Evolutionary conservation across 2,113 vertebrate species (phyloP), one percentile per base, ranked within the genome.

Genomic region (Podiceps cristatus): DNA sequence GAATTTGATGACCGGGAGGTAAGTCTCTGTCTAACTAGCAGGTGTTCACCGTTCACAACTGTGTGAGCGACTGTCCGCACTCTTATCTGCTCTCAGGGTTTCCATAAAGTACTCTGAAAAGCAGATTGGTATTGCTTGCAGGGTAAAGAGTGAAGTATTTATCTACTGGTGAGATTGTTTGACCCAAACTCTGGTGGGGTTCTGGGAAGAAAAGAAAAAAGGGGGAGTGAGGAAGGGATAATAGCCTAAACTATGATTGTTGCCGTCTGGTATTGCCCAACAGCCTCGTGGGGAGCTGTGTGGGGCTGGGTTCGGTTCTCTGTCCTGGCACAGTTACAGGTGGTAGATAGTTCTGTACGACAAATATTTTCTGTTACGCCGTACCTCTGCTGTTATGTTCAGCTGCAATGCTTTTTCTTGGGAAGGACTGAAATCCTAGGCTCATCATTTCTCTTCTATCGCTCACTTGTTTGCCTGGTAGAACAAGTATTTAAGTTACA

Each of bases 1-100:
- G 99, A 99, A 82, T 99, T 99, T 76, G 99, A 99, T 82, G 99
- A 99, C 94, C 98, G 98, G 59, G 99, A 99, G 99, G 99, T 99
- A 92, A 98, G 92, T 89, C 24, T 85, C 42, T 89, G 44, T 22
- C 72, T 84, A 58, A 28, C 56, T 62, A 60, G 52, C 56, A 64
- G 53, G 53, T 40, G 24, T 60, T 22, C 80, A 0, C 78, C 82
- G 53, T 11, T 80, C 60, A 11, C 47, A 84, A 1, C 59, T 5
- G 23, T 28, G 18, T 3, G 1, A n/a, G 72, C 2, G 4, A 23
- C 80, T 89, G 86, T 76, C 89, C 76, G 67, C 53, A 12, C 50
- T 66, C 63, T 42, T 95, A 91, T 82, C 92, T 76, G 27, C 35
- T 92, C 50, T 49, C 79, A 94, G 75, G 89, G 90, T 75, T 94